Evolutionary conservation across 1,140 invertebrate species (phyloP), one percentile per base, ranked within the genome.

Genomic region (Nilaparvata lugens): DNA sequence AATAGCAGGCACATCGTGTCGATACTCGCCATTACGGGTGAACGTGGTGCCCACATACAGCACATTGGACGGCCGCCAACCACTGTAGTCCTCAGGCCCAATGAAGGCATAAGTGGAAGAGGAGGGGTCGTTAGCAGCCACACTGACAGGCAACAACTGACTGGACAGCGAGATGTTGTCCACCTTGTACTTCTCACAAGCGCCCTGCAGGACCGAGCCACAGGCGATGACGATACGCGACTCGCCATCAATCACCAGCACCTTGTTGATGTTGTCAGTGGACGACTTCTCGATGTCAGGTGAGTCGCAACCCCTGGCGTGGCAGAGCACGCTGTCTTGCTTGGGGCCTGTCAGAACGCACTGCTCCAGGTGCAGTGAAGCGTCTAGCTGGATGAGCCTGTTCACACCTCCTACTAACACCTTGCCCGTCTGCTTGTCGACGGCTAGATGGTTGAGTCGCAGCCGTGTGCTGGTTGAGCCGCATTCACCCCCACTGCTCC

Each of bases 1-100:
- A 69, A 96, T 93, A 1, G 93, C 93, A 5, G 94, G 94, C 14
- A 97, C 93, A 66, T 94, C 87, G 69, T 95, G 91, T n/a, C 93
- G 81, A 73, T 91, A 94, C 65, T 93, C 89, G 6, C 93, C 94
- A 64, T 87, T 87, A 67, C 90, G 91, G 0, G 92, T 96, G 69
- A 95, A 95, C 1, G 94, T 96, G 2, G 93, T 94, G 2, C 92
- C 93, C 4, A 97, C 91, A 76, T 97, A 97, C 0, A 98, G 75
- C 19, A 96, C 88, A 71, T 91, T 89, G 2, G 83, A 83, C 25
- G 79, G 75, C 51, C 83, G 81, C 84, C 85, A 90, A 65, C 83
- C 83, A 60, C 71, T 69, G 68, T 93, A 93, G 52, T 86, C 83
- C 64, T 93, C 87, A 0, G 94, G 94, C 0, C 94, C 94, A 53